Evolutionary conservation across 37 sponge, comb jelly and placozoan genomes (phyloP).

Genomic region (Chondrilla cf. caribensis): DNA sequence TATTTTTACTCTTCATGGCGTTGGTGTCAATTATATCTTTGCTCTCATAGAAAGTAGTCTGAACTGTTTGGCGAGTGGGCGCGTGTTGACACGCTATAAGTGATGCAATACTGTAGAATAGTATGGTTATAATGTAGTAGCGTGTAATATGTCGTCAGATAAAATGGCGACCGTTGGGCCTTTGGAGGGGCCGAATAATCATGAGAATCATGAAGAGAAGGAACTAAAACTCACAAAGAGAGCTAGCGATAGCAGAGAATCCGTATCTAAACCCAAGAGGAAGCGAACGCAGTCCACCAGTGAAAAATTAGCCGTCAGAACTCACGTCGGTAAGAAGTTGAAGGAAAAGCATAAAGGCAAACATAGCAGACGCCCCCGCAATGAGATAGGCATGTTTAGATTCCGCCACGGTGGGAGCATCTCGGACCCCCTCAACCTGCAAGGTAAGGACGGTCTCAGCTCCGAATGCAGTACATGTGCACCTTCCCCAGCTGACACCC

Average conservation of each 20-base stretch:
- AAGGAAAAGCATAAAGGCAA: conserved; percentile 11
- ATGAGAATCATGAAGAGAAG: not conserved
- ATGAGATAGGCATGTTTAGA: conserved; percentile 14
- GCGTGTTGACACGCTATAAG: too few species aligned
- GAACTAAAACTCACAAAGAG: not conserved
- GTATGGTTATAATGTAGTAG: too few species aligned
- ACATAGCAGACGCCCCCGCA: not conserved
- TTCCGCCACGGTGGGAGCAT: conserved; percentile 65
- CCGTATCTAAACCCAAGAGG: not conserved
- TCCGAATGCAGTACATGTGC: conserved; percentile 68
- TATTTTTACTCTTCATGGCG: conserved; percentile 18
- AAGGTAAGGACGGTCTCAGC: conserved; percentile 55
- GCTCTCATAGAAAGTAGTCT: not conserved
- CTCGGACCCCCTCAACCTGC: conserved; percentile 83
- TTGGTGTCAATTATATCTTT: conserved; percentile 7
- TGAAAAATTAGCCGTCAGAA: not conserved
- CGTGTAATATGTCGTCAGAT: too few species aligned
- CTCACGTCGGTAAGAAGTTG: not conserved
- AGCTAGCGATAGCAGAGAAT: not conserved
- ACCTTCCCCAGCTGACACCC: conserved; percentile 47
- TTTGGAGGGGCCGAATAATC: not conserved
- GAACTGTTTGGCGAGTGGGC: too few species aligned
- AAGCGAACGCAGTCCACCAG: not conserved
- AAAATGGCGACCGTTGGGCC: not conserved
- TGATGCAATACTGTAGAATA: too few species aligned